Evolutionary conservation across 2,888 invertebrate genomes (phyloP).

Genomic region (Monopis laevigella): DNA sequence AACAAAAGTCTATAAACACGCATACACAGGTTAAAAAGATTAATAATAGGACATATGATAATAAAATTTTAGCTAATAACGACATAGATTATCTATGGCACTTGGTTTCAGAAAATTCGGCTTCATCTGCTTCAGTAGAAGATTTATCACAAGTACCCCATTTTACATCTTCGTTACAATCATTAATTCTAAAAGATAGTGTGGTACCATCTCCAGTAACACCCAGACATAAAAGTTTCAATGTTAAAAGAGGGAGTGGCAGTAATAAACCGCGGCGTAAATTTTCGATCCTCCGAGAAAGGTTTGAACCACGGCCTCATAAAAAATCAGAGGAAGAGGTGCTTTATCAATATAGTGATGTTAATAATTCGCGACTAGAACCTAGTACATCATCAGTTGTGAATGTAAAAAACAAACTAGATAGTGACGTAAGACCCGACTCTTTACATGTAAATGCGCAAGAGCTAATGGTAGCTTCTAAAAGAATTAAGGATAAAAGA

Average conservation of each 20-base stretch:
- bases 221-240: conserved; percentile 34
- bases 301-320: conserved; percentile 60
- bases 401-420: conserved; percentile 34
- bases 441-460: conserved; percentile 20
- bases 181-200: conserved; percentile 50
- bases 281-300: conserved; percentile 67
- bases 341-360: conserved; percentile 44
- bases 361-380: conserved; percentile 35
- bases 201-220: conserved; percentile 27
- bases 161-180: conserved; percentile 51
- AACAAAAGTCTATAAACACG: conserved; percentile 32
- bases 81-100: conserved; percentile 56
- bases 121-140: conserved; percentile 35
- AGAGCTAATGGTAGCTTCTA: conserved; percentile 16
- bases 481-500: conserved; percentile 58
- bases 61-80: conserved; percentile 46
- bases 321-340: conserved; percentile 56
- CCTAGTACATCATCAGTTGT: conserved; percentile 26
- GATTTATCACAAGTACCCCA: conserved; percentile 38
- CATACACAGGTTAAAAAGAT: conserved; percentile 36
- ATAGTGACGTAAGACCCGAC: conserved; percentile 23
- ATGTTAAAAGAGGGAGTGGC: conserved; percentile 43
- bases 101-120: conserved; percentile 47
- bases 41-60: conserved; percentile 33
- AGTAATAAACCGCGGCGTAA: conserved; percentile 64